Evolutionary conservation across 1,140 invertebrate species (phyloP), one percentile per base, ranked within the genome.

Genomic region (Apocrypta bakeri): DNA sequence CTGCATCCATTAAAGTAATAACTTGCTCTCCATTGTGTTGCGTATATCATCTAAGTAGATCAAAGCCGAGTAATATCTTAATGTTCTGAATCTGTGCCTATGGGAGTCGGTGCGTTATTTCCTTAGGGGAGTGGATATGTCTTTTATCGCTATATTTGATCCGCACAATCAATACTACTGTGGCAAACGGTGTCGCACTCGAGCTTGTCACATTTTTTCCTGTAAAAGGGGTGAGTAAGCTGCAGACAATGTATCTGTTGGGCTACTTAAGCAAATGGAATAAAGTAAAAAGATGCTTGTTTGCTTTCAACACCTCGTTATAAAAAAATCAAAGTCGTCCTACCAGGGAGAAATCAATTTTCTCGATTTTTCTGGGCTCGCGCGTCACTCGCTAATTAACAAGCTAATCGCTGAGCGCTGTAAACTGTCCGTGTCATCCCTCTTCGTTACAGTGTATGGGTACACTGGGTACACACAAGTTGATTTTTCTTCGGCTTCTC

Each of bases 51-150:
- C 42, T 14, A 42, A 56, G 48, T 79, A 56, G 17, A 48, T 79
- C 66, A 68, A 31, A 71, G 14, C n/a, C 64, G n/a, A 24, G n/a
- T 72, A 61, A 79, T 79, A 79, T 79, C 48, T 79, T 68, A 79
- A 79, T 79, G 68, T 56, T 72, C 48, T 56, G 33, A 2, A 37
- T 37, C 3, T 37, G 33, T 37, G 33, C 9, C 33, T 37, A 37
- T 37, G 33, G 2, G 37, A 21, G 66, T 21, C 31, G 1, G 66
- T 9, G 48, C 25, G 33, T 27, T 66, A 56, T 71, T 56, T 48
- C 21, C 7, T 48, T 61, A 27, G 31, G 1, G 12, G 14, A n/a
- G 27, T n/a, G n/a, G n/a, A n/a, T n/a, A n/a, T n/a, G n/a, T n/a
- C n/a, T n/a, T 37, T 37, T 9, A 37, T 37, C 33, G 33, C 9